Conservation (phyloP, 2,113 vertebrate genomes). For the Nansenia antarctica region DNA sequence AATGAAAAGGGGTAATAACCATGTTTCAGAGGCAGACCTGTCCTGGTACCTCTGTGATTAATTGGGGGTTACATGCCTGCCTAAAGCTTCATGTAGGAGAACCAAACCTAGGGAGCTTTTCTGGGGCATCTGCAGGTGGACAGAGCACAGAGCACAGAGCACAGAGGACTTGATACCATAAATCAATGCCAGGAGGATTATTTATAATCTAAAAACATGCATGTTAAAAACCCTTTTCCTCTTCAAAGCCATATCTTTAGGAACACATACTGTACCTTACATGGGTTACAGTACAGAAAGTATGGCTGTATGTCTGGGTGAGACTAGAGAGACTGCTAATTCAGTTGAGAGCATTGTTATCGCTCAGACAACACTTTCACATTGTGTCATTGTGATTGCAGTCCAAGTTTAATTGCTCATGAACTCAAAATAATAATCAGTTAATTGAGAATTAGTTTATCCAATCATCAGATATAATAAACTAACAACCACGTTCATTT, state of each 20-base stretch:
- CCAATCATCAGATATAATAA: too few relatives aligned
- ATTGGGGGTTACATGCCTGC: neutral
- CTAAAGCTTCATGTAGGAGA: neutral
- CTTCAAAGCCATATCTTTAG: neutral
- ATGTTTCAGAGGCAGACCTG: neutral
- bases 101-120: neutral
- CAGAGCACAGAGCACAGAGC: neutral
- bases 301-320: too few relatives aligned
- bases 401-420: too few relatives aligned
- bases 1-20: neutral
- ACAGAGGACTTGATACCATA: neutral
- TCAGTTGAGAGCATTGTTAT: too few relatives aligned
- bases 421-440: too few relatives aligned
- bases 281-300: neutral
- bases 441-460: too few relatives aligned
- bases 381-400: too few relatives aligned
- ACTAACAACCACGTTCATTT: too few relatives aligned
- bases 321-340: too few relatives aligned
- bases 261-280: neutral
- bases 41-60: slow-evolving; percentile 4
- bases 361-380: too few relatives aligned
- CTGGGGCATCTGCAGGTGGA: neutral
- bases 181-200: neutral
- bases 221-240: neutral
- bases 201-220: neutral